These are phyloP conservation scores for Percopsis omiscomaycus DNA, from an alignment of 2,797 vertebrate species.

Conservation along the genomic window DNA sequence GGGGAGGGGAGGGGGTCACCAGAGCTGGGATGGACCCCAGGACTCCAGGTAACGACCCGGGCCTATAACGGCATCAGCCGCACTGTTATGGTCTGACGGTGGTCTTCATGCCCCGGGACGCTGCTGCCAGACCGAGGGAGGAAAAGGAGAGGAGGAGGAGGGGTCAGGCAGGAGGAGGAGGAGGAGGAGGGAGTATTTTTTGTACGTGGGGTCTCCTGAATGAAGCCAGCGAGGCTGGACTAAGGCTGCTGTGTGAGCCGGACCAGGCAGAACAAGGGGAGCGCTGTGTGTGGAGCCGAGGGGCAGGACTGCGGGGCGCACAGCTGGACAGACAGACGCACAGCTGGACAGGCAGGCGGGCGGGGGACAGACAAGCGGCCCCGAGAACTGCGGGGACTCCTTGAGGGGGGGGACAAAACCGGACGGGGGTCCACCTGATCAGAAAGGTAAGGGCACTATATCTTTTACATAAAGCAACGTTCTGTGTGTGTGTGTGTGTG, in stretches of 20 bases:
- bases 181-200: constrained; percentile 69
- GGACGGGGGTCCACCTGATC: constrained; percentile 55
- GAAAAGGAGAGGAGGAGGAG: constrained; percentile 29
- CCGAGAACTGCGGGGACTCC: constrained; percentile 15
- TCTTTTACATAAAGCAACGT: constrained; percentile 7
- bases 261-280: constrained; percentile 74
- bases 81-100: constrained; percentile 25
- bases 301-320: constrained; percentile 62
- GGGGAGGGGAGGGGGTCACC: background rate
- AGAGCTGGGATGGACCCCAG: constrained; percentile 40
- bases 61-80: constrained; percentile 8
- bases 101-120: constrained; percentile 62
- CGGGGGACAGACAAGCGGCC: constrained; percentile 34
- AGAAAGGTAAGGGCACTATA: constrained; percentile 67
- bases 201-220: constrained; percentile 77
- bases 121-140: constrained; percentile 51
- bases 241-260: constrained; percentile 84
- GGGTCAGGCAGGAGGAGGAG: constrained; percentile 49
- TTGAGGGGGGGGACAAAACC: constrained; percentile 7
- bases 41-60: background rate
- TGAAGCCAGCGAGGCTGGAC: constrained; percentile 70
- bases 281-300: constrained; percentile 71
- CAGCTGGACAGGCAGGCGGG: constrained; percentile 38
- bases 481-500: constrained; percentile 3
- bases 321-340: constrained; percentile 46